Conservation (phyloP, 2,797 vertebrate genomes). For the Rhinoraja longicauda region DNA sequence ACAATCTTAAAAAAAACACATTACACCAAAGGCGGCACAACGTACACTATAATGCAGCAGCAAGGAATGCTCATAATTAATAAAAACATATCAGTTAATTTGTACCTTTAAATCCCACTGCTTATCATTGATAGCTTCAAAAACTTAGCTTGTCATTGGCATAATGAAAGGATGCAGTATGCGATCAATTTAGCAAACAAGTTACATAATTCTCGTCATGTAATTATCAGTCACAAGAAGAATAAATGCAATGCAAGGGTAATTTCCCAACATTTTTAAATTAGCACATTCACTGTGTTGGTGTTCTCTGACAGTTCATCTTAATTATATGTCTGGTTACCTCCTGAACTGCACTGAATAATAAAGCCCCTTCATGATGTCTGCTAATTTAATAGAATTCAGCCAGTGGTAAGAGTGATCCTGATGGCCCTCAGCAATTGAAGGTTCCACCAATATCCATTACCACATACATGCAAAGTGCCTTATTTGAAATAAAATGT, state of each 20-base stretch:
- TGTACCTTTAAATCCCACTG: not conserved
- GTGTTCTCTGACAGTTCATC: not conserved
- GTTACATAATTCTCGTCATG: not conserved
- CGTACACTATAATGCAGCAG: not conserved
- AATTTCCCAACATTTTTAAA: not conserved
- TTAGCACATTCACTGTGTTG: not conserved
- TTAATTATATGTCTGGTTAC: too few species aligned
- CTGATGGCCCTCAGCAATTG: not conserved
- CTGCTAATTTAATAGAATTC: not conserved
- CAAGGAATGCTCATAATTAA: not conserved
- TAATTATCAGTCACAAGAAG: not conserved
- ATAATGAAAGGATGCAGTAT: not conserved
- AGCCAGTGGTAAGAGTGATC: not conserved
- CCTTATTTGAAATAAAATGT: not conserved
- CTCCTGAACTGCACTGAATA: not conserved
- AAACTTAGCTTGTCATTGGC: not conserved
- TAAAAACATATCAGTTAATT: not conserved
- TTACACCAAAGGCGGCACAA: not conserved
- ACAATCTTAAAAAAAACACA: not conserved
- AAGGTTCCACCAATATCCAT: not conserved
- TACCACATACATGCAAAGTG: not conserved
- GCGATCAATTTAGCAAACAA: not conserved
- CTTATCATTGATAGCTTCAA: not conserved
- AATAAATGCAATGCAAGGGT: not conserved
- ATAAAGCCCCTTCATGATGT: not conserved